Evolutionary conservation across 1,140 invertebrate species (phyloP), one percentile per base, ranked within the genome.

Genomic region (Heliconius hermathena): DNA sequence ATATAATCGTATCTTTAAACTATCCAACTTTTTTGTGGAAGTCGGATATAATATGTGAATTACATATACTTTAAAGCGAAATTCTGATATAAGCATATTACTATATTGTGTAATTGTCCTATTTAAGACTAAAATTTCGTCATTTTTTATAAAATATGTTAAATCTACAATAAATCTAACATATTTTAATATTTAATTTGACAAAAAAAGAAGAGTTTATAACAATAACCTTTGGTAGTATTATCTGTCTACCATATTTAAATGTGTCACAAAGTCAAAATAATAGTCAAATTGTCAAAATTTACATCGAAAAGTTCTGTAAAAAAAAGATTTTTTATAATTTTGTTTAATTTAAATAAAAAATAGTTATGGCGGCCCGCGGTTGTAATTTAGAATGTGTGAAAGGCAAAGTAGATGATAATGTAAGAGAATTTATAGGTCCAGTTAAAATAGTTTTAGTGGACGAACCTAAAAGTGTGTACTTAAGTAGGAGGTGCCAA

Each of bases 371-470:
- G 74, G 76, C 77, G 41, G 76, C 76, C 20, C 80, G 80, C 22
- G 72, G 78, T 46, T 91, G 90, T 77, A 87, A 89, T 72, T 80
- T 88, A 20, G 88, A 91, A 78, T 90, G 90, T 29, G 70, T 85
- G 11, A 72, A 83, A 73, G 66, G 84, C 4, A 73, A 82, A 46
- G 54, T 26, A 5, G 76, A 74, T 0, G 76, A 79, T 41, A 79
- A 83, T 60, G 75, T 79, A 26, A 71, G 83, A 52, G 90, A 91
- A 73, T 93, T 91, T 71, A 82, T 90, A 2, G 90, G 90, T 11
- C 90, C 89, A 1, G 90, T 93, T 36, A 93, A 89, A 81, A 90
- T 93, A 73, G 76, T 91, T 71, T 75, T 93, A 8, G 84, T 93
- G 1, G 86, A 93, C 73, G 78, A 85, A n/a, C 81, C 87, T 0